Base-by-base conservation (phyloP, 1,140 invertebrate genomes). In the Zaprionus inermis region DNA sequence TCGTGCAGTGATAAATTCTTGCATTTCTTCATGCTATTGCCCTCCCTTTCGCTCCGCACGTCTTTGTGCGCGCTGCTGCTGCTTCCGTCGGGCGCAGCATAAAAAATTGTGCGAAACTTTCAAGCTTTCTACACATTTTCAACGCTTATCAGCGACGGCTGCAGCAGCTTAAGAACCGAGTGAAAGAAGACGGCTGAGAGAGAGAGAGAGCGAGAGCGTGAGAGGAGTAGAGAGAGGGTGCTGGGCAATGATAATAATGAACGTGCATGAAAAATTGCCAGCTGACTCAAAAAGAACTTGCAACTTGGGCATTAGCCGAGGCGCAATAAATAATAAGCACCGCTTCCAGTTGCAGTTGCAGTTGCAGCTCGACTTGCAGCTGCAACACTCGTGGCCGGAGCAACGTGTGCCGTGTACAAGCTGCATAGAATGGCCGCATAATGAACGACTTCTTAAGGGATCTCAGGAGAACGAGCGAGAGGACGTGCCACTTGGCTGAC, bases 71-170 rank as follows among this genome's bases (percentile, higher is more conserved):
- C 41, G 44, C 58, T 56, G 54, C 59, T 72, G 46, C 61, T 28
- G 38, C 49, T 63, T 56, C 54, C 57, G 58, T 24, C 70, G 38
- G 52, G 34, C 46, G 74, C 70, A 65, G 79, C 84, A 72, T 89
- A 88, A 88, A 88, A 86, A 88, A 88, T 83, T 88, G 83, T 89
- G 80, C 70, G 78, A 88, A 86, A 86, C 83, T 86, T 86, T 86
- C 76, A 88, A 44, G 84, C 83, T 86, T 89, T 89, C 83, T 89
- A 85, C 83, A 88, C 83, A 88, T 88, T 88, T 89, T 88, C 84
- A 73, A 78, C 83, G 83, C 83, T 88, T 88, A 88, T 88, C 83
- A 88, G 81, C 82, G 63, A 78, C 78, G 69, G 69, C 81, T 84
- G 81, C 59, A 70, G 81, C 81, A 81, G 81, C 78, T 83, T 81